Base-by-base conservation (phyloP, 2,797 vertebrate species). In the Crocidura indochinensis region DNA sequence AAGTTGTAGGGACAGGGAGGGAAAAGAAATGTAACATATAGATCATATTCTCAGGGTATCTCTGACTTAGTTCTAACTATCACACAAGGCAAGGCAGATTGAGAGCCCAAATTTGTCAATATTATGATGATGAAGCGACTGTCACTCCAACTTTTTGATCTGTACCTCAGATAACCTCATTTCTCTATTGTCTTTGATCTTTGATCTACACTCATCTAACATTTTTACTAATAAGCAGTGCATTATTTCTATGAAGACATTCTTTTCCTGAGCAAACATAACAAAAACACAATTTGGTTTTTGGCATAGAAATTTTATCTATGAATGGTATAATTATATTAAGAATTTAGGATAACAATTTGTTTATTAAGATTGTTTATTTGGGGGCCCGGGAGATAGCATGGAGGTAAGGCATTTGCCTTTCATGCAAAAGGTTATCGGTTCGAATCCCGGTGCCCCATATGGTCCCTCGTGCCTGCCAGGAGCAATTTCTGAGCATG, bases 301-400 rank as follows among this genome's bases (percentile, higher is more conserved):
- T 90, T 84, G 53, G 22, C 27, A 1, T 15, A 83, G 31, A 9
- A 62, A 83, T 67, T 64, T 11, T 79, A 51, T 53, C 46, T 46
- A 44, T n/a, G 77, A 71, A 76, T 5, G 5, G 38, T 46, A 65
- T 7, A 62, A 44, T 10, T 83, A 71, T 73, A 56, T 15, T 76
- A 4, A 56, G 80, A 92, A 82, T 56, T 68, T 8, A 74, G 38
- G 11, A 89, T 19, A 84, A 65, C 84, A 76, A 88, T 49, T 91
- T 62, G 67, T 31, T 53, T 68, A 15, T 60, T 79, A 87, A 91
- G 68, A 2, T 46, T 72, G 78, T 31, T 88, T 72, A n/a, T n/a
- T n/a, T n/a, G n/a, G n/a, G n/a, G n/a, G n/a, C n/a, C n/a, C n/a
- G n/a, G n/a, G n/a, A n/a, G n/a, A n/a, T n/a, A n/a, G n/a, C n/a